Evolutionary conservation across 2,797 vertebrate species (phyloP).

Genomic region (Mareca penelope): DNA sequence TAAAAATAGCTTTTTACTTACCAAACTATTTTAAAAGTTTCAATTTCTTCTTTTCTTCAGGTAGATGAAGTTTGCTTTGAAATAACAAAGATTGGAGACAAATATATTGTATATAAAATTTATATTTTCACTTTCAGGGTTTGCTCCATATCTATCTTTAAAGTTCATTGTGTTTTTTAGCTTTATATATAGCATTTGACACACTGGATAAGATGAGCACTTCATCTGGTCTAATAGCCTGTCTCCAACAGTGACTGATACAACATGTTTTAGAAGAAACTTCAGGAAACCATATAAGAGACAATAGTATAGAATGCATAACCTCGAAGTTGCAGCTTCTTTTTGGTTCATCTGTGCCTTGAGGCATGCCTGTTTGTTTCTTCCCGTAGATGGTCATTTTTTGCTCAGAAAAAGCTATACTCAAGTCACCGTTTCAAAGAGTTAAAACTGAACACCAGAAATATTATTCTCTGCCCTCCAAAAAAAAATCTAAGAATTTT

Average conservation of each 20-base stretch:
- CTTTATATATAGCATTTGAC: not conserved
- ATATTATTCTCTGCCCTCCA: not conserved
- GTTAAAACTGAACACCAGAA: not conserved
- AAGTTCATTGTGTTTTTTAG: not conserved
- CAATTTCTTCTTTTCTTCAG: not conserved
- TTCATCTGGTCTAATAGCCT: not conserved
- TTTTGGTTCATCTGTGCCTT: not conserved
- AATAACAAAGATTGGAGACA: not conserved
- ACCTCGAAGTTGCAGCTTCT: not conserved
- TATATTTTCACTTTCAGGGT: not conserved
- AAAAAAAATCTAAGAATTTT: not conserved
- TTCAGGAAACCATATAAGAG: not conserved
- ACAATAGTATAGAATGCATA: not conserved
- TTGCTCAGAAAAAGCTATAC: not conserved
- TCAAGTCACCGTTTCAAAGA: not conserved
- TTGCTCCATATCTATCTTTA: not conserved
- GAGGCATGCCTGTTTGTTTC: not conserved
- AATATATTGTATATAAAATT: not conserved
- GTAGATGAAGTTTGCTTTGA: not conserved
- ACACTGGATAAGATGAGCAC: not conserved
- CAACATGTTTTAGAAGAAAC: not conserved
- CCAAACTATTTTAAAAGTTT: not conserved
- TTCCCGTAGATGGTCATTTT: not conserved
- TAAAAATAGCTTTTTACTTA: not conserved
- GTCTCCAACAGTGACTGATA: not conserved